phyloP scores from a whole-genome alignment of 2,797 vertebrate genomes.

The Rousettus madagascariensis region DNA sequence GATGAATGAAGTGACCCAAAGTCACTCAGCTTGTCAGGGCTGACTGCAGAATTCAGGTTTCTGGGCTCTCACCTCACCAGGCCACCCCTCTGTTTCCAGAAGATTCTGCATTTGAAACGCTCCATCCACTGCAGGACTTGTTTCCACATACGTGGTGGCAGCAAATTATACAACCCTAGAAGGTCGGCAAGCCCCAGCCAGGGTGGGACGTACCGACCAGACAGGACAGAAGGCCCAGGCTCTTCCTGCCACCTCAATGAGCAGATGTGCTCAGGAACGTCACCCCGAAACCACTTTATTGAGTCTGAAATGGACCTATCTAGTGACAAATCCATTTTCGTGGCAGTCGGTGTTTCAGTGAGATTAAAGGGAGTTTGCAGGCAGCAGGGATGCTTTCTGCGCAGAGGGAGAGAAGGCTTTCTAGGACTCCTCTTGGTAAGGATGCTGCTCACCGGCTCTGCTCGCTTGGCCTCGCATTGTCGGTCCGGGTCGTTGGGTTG shows the following conservation, averaged over 20 bases:
- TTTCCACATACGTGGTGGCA: background rate
- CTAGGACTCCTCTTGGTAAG: background rate
- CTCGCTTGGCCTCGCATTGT: background rate
- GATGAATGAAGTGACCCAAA: background rate
- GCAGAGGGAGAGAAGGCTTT: background rate
- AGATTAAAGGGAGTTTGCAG: background rate
- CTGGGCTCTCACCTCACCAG: background rate
- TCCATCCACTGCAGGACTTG: background rate
- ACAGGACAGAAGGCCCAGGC: background rate
- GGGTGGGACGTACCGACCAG: background rate
- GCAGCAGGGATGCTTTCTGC: background rate
- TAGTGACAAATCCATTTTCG: background rate
- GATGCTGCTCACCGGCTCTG: background rate
- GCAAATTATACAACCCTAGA: no score
- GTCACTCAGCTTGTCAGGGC: background rate
- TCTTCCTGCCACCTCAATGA: rapidly evolving
- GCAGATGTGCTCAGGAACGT: background rate
- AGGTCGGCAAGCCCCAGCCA: background rate
- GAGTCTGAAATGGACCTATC: background rate
- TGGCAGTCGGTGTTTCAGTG: background rate
- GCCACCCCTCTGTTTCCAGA: background rate
- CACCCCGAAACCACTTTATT: background rate
- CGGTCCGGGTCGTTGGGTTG: background rate
- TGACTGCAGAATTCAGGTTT: background rate
- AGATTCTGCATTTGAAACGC: background rate